Evolutionary conservation across 2,888 invertebrate genomes (phyloP).

Genomic region (Drosophila gaucha): DNA sequence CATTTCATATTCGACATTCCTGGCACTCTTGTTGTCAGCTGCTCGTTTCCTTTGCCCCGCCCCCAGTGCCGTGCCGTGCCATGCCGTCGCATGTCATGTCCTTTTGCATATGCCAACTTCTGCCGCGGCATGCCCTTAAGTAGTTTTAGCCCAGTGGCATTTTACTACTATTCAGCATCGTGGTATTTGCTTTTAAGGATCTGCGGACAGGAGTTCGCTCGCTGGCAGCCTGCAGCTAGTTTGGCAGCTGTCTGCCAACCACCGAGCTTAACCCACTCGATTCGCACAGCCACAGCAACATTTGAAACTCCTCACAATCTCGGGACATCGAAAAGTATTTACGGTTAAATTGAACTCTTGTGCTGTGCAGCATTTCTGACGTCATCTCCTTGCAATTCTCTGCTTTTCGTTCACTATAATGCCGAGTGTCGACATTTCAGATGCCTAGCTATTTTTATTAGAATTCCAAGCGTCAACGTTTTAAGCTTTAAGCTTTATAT

Average conservation of each 20-base stretch:
- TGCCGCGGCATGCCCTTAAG: slow-evolving; percentile 44
- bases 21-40: slow-evolving; percentile 37
- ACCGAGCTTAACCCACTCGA: slow-evolving; percentile 5
- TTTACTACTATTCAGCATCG: slow-evolving; percentile 41
- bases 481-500: slow-evolving; percentile 14
- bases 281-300: slow-evolving; percentile 6
- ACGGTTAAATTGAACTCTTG: slow-evolving; percentile 71
- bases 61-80: background rate
- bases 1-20: slow-evolving; percentile 69
- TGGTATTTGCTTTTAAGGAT: slow-evolving; percentile 46
- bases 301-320: slow-evolving; percentile 15
- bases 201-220: slow-evolving; percentile 32
- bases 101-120: slow-evolving; percentile 46
- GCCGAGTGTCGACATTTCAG: slow-evolving; percentile 60
- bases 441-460: slow-evolving; percentile 68
- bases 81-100: slow-evolving; percentile 7
- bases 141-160: slow-evolving; percentile 66
- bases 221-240: slow-evolving; percentile 18
- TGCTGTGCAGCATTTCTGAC: slow-evolving; percentile 45
- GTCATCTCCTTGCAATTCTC: slow-evolving; percentile 29
- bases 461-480: slow-evolving; percentile 50
- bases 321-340: slow-evolving; percentile 59
- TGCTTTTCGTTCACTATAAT: slow-evolving; percentile 10
- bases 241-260: slow-evolving; percentile 48
- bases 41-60: slow-evolving; percentile 43